These are phyloP conservation scores for Centruroides vittatus DNA, from an alignment of 1,140 invertebrate species.

Conservation along the genomic window DNA sequence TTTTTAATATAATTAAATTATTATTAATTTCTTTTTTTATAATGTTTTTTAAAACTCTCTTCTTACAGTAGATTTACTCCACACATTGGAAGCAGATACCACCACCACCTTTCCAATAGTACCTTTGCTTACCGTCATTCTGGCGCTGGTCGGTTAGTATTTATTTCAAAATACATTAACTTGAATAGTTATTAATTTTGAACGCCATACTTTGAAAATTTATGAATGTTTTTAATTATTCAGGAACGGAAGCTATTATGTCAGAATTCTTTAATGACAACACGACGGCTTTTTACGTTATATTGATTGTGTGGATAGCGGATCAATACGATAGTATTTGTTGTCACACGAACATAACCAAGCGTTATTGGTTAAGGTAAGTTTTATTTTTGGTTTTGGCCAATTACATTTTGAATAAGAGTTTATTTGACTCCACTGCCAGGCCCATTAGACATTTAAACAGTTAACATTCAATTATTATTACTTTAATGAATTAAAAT, in stretches of 20 bases:
- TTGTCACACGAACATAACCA: constrained; percentile 85
- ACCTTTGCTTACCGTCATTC: constrained; percentile 86
- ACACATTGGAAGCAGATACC: constrained; percentile 11
- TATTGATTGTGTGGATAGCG: constrained; percentile 95
- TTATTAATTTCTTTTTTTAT: too few species aligned
- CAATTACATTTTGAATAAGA: neutral
- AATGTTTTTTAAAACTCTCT: constrained; percentile 17
- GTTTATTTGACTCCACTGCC: neutral
- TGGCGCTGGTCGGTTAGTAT: constrained; percentile 92
- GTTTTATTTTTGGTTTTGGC: constrained; percentile 19
- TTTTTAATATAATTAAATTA: too few species aligned
- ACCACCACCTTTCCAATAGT: constrained; percentile 84
- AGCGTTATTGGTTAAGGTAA: constrained; percentile 88
- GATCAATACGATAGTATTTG: constrained; percentile 98
- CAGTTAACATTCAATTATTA: too few species aligned
- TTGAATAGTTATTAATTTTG: neutral
- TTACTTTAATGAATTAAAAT: too few species aligned
- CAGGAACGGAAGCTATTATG: constrained; percentile 99
- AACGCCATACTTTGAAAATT: too few species aligned
- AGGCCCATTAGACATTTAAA: too few species aligned
- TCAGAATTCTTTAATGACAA: constrained; percentile 99
- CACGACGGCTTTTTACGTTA: constrained; percentile 96
- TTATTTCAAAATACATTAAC: neutral
- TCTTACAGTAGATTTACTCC: constrained; percentile 33
- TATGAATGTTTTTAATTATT: constrained; percentile 27